Evolutionary conservation across 2,888 invertebrate species (phyloP).

Genomic region (Ecdyonurus torrentis): DNA sequence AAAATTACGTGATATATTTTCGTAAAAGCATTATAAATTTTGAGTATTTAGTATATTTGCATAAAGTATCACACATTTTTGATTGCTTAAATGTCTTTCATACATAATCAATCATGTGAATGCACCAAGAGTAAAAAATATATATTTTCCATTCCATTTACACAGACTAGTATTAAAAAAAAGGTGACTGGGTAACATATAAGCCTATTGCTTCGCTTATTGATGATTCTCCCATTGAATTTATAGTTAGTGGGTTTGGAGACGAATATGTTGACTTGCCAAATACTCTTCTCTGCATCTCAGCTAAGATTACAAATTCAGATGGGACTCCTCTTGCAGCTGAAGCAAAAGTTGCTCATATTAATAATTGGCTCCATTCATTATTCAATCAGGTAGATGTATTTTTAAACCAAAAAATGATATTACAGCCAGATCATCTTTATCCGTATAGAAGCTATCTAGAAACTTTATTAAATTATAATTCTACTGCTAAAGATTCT

Average conservation of each 20-base stretch:
- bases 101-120: constrained; percentile 3
- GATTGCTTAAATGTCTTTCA: not conserved
- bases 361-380: constrained; percentile 1
- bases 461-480: too few relatives aligned
- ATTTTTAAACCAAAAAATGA: not conserved
- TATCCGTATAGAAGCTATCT: too few relatives aligned
- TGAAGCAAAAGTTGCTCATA: not conserved
- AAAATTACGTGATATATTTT: too few relatives aligned
- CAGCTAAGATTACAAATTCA: not conserved
- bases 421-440: not conserved
- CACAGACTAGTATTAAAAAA: constrained; percentile 2
- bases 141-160: not conserved
- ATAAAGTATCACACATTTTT: not conserved
- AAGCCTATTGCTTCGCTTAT: too few relatives aligned
- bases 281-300: not conserved
- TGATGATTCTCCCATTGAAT: constrained; percentile 13
- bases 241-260: constrained; percentile 15
- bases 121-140: not conserved
- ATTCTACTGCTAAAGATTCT: too few relatives aligned
- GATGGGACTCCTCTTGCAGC: not conserved
- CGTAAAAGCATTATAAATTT: too few relatives aligned
- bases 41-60: too few relatives aligned
- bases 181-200: too few relatives aligned
- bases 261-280: constrained; percentile 16
- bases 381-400: not conserved